Evolutionary conservation across 2,113 vertebrate genomes (phyloP), one percentile per base, ranked within the genome.

Genomic region (Syngnathus floridae): DNA sequence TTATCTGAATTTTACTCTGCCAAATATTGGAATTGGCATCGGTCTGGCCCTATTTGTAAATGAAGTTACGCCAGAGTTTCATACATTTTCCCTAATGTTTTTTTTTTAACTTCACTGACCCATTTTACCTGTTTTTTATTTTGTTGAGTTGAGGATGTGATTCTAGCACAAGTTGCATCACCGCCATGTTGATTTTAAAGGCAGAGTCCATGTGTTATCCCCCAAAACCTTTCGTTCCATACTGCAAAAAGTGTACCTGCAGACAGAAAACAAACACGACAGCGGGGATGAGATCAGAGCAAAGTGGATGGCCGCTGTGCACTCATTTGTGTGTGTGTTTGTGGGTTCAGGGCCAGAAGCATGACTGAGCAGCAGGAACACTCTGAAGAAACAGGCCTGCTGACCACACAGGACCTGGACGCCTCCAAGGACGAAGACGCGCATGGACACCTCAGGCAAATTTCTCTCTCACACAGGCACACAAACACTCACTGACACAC

Each of bases 351-450:
- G 84, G 84, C 73, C 72, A 88, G 82, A 84, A 90, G 77, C 85
- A 91, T 90, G 91, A 89, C 76, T 43, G 90, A 91, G 79, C 85
- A 87, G 78, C 90, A 84, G 85, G 89, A 91, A 69, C 88, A 77
- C 65, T 70, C 72, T 40, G 88, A 90, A 73, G 88, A 91, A 62
- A 78, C 86, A 31, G 81, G 84, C 81, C 81, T 88, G 70, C 61
- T 89, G 71, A 63, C 87, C 5, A 71, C 83, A 58, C 88, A 84
- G 72, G 87, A 90, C 77, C 82, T 80, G 83, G 90, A 92, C 37
- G 67, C 85, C 74, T 70, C 80, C 62, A 92, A 90, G 80, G 89
- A 91, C 31, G 90, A 91, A 9, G 88, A 91, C 74, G 55, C 84
- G 4, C 88, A 90, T 19, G 84, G 86, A 48, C 87, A 91, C 66